Percentiles rank a stretch among this genome's conserved stretches.
Conservation (phyloP, 1,140 invertebrate species). For the Brachionus manjavacas region DNA sequence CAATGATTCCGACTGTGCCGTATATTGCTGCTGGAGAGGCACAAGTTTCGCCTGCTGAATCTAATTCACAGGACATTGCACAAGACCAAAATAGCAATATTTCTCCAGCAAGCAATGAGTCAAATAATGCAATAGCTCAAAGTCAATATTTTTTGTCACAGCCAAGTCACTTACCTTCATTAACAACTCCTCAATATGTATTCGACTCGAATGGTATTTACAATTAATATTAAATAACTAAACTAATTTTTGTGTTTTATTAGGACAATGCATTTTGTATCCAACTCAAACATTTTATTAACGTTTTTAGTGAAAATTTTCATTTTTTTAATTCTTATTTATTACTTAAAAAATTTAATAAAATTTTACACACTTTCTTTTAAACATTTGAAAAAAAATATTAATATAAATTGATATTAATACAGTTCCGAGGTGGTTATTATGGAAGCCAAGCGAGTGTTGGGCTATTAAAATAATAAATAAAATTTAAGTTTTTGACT, state of each 20-base stretch:
- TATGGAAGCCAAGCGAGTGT: too few species aligned
- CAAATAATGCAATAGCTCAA: not conserved
- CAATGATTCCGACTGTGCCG: not conserved
- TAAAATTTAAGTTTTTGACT: too few species aligned
- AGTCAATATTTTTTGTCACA: not conserved
- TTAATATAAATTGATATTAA: too few species aligned
- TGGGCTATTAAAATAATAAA: too few species aligned
- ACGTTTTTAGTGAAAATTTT: not conserved
- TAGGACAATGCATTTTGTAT: not conserved
- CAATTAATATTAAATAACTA: not conserved
- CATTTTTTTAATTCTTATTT: too few species aligned
- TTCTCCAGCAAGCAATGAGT: not conserved
- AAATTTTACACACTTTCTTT: too few species aligned
- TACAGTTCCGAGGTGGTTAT: too few species aligned
- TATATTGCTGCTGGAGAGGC: not conserved
- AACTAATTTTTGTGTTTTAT: not conserved
- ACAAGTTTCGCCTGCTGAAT: not conserved
- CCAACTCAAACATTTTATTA: not conserved
- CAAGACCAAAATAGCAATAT: not conserved
- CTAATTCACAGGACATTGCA: not conserved
- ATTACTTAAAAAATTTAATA: too few species aligned
- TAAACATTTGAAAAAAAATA: too few species aligned
- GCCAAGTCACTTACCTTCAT: not conserved
- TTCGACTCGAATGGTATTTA: not conserved
- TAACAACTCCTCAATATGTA: not conserved